Base-by-base conservation (phyloP, 2,113 vertebrate genomes). In the Aegithalos caudatus region DNA sequence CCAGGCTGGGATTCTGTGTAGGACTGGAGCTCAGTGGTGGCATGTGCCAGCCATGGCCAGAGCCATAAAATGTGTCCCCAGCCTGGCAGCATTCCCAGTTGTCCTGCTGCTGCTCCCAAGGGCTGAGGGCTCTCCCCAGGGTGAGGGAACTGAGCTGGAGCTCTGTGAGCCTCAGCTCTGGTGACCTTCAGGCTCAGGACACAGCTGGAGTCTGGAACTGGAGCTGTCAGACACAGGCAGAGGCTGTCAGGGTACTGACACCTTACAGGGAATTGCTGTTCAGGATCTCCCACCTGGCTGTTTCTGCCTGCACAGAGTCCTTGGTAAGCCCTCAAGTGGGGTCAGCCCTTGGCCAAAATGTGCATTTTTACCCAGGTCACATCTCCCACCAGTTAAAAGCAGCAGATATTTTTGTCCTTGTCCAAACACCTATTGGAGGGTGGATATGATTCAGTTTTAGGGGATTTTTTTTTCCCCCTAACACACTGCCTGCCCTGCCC, bases 211-310 rank as follows among this genome's bases (percentile, higher is more conserved):
- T 11, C 31, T 48, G 71, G 40, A 9, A 69, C 21, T 1, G 17
- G 81, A 50, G 93, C 67, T 42, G 40, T 42, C 40, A 73, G 27
- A 7, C 15, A 2, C 51, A 20, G 40, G 67, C 11, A 29, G 54
- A 14, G 1, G 8, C 58, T 44, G 40, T 3, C 64, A 4, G 50
- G 8, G 40, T 40, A 40, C 12, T 0, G 2, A 10, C 31, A 4
- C 23, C 64, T 77, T 6, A 57, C 83, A 58, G 62, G 58, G 35
- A 31, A 37, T 44, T 65, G 45, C 3, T 65, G 53, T 20, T 42
- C 21, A 0, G 42, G 7, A 14, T 51, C 35, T 76, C 53, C 62
- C 20, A 7, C 20, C 37, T 37, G 53, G 10, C 38, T 29, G 4
- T 12, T 48, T 40, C 51, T 70, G 33, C 42, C 44, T 10, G 0